Conservation (phyloP, 2,113 vertebrate species). For the Cyprinus carpio region DNA sequence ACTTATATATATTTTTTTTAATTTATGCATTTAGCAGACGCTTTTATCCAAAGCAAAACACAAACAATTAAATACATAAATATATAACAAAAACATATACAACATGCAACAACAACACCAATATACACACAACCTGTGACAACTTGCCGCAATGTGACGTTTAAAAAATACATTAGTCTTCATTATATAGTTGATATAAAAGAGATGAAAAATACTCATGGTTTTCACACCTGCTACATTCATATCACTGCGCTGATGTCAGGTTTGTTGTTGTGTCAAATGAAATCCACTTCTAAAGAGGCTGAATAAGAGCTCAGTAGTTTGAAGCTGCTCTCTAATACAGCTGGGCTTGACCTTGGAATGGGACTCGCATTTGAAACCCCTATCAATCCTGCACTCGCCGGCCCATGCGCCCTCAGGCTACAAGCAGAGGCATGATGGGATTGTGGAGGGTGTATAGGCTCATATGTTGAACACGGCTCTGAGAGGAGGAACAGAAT, state of each 20-base stretch:
- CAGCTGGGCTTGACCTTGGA: constrained; percentile 57
- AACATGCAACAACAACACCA: no score
- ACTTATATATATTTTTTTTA: no score
- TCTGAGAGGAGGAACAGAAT: background rate
- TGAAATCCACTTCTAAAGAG: background rate
- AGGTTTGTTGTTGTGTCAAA: constrained; percentile 20
- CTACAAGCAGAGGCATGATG: constrained; percentile 30
- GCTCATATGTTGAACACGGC: background rate
- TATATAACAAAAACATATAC: no score
- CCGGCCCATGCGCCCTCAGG: constrained; percentile 27
- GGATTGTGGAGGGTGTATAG: constrained; percentile 33
- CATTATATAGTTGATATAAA: no score
- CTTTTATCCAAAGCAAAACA: no score
- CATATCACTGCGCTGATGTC: background rate
- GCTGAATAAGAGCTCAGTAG: constrained; percentile 45
- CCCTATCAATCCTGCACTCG: constrained; percentile 46
- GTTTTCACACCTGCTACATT: background rate
- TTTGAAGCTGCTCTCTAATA: constrained; percentile 28
- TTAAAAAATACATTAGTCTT: no score
- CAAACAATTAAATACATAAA: no score
- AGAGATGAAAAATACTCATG: background rate
- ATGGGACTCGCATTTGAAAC: constrained; percentile 31
- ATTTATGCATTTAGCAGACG: no score
- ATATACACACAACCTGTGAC: no score
- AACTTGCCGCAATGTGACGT: no score